phyloP scores from a whole-genome alignment of 2,888 invertebrate genomes.

The Aricia artaxerxes region DNA sequence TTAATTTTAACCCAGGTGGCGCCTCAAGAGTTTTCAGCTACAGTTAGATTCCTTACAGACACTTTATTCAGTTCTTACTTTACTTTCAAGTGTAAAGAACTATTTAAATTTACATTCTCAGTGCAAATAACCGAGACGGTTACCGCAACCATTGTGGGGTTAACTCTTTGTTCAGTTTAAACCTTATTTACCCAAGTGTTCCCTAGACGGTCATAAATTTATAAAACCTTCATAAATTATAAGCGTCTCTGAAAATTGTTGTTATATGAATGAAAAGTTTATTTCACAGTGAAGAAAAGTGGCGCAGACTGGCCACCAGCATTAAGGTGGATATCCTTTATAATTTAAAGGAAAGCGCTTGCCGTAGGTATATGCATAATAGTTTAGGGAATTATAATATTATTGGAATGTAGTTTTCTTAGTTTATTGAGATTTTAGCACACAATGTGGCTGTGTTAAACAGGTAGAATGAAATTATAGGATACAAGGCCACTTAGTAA shows the following conservation, averaged over 20 bases:
- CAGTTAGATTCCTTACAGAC: neutral
- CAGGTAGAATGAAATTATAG: too few species aligned
- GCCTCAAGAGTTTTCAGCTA: neutral
- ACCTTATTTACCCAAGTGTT: slow-evolving; percentile 20
- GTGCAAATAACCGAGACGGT: slow-evolving; percentile 8
- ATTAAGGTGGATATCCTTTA: neutral
- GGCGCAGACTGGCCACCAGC: neutral
- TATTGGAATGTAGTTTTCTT: too few species aligned
- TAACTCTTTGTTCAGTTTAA: slow-evolving; percentile 14
- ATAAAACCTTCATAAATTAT: slow-evolving; percentile 12
- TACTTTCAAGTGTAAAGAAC: neutral
- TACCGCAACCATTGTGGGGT: neutral
- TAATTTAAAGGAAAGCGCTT: too few species aligned
- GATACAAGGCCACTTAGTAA: too few species aligned
- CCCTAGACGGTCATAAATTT: slow-evolving; percentile 22
- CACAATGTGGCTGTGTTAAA: too few species aligned
- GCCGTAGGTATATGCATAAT: too few species aligned
- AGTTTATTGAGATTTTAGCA: too few species aligned
- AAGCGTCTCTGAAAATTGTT: neutral
- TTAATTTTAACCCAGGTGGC: too few species aligned
- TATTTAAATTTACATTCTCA: neutral
- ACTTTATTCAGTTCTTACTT: neutral
- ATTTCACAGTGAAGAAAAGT: neutral
- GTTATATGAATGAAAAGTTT: neutral
- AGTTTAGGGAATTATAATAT: too few species aligned